These are phyloP conservation scores for Athalia rosae DNA, from an alignment of 2,888 invertebrate species.

Conservation along the genomic window DNA sequence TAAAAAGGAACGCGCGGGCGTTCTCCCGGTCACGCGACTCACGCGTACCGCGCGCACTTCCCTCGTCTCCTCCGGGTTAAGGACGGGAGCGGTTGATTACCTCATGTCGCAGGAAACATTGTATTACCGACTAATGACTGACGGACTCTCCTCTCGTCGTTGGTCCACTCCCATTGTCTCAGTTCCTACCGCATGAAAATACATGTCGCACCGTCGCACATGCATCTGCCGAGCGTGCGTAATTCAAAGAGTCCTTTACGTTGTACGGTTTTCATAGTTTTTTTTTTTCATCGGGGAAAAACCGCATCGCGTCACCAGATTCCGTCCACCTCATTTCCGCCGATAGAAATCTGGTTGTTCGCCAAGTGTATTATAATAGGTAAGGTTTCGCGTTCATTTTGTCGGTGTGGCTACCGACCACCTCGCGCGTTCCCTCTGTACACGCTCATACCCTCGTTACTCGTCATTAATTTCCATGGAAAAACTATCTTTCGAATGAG, in stretches of 20 bases:
- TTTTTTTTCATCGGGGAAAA: background rate
- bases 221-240: constrained; percentile 37
- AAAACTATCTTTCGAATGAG: no score
- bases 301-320: background rate
- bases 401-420: background rate
- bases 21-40: constrained; percentile 54
- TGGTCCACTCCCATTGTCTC: background rate
- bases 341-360: constrained; percentile 9
- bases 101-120: constrained; percentile 60
- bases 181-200: constrained; percentile 6
- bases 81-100: constrained; percentile 42
- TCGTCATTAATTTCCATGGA: no score
- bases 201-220: constrained; percentile 21
- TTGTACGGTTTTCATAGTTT: background rate
- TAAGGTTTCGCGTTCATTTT: background rate
- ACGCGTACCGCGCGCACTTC: constrained; percentile 35
- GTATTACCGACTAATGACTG: constrained; percentile 52
- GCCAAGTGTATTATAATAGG: background rate
- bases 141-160: background rate
- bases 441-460: no score
- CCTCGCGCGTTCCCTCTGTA: no score
- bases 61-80: constrained; percentile 22
- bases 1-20: constrained; percentile 54
- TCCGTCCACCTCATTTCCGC: constrained; percentile 6
- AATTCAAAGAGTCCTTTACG: no score